Conservation (phyloP, 2,113 vertebrate species). For the Axis porcinus region DNA sequence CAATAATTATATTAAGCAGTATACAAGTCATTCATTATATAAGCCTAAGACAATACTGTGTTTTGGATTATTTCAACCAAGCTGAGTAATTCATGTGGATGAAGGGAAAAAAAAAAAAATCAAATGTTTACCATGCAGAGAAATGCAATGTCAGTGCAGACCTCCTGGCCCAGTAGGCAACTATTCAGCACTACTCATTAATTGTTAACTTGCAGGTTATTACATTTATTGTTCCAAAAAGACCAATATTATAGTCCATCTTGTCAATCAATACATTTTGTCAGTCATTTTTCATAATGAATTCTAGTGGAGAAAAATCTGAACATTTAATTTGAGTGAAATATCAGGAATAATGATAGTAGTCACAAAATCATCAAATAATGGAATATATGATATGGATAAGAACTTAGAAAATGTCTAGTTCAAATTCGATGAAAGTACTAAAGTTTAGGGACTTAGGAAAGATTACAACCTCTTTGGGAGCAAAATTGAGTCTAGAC, state of each 20-base stretch:
- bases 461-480: neutral
- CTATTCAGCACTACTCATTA: constrained; percentile 43
- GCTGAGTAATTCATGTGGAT: neutral
- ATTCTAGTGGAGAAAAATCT: neutral
- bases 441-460: neutral
- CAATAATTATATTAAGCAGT: constrained; percentile 10
- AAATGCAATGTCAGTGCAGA: constrained; percentile 16
- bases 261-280: constrained; percentile 51
- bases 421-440: neutral
- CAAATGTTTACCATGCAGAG: neutral
- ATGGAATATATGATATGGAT: neutral
- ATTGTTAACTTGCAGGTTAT: constrained; percentile 28
- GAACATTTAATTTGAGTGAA: constrained; percentile 21
- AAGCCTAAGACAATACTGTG: neutral
- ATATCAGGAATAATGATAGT: neutral
- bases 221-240: constrained; percentile 12
- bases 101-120: neutral
- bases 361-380: neutral
- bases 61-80: neutral
- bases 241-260: constrained; percentile 42
- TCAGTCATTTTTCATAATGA: constrained; percentile 36
- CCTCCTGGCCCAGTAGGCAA: neutral
- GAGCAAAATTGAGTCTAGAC: neutral
- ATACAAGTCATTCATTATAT: neutral
- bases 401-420: neutral